Evolutionary conservation across 2,797 vertebrate species (phyloP), one percentile per base, ranked within the genome.

Genomic region (Phyllotis vaccarum): DNA sequence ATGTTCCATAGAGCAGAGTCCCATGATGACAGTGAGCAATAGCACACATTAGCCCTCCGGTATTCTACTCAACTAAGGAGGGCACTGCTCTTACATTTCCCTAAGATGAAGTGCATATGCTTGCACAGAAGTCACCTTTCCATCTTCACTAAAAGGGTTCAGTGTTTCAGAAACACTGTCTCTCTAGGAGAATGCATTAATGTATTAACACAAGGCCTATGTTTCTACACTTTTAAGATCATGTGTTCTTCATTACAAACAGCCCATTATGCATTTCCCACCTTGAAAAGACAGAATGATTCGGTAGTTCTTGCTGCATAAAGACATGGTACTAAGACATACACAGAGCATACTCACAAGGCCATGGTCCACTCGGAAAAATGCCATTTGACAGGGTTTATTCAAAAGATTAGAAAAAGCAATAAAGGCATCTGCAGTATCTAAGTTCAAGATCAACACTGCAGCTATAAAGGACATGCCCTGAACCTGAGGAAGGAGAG

Each of bases 401-500:
- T 99, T 99, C 98, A 99, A 98, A 97, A 99, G 99, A 97, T 99
- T 99, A 98, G 99, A 99, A 97, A 99, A 99, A 97, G 99, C 99
- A 95, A 99, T 99, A 97, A 99, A 99, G 98, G 99, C 99, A 95
- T 99, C 99, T 2, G 99, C 99, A 97, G 99, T 99, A 98, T 99
- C 99, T 95, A 99, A 97, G 98, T 99, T 99, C 93, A 99, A 98
- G 97, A 99, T 99, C 97, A 99, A 96, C 95, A 99, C 99, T 4
- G 99, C 99, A 0, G 99, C 99, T 60, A 99, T 99, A 97, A 99
- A 99, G 0, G 99, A 99, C 99, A 99, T 99, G 89, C 99, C 99
- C 98, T 99, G 99, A 37, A 99, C 99, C 99, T 99, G 95, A 21
- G 97, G 46, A 97, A 93, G 78, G 79, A 93, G 91, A 83, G 81